These are phyloP conservation scores for Dendrocopos noguchii DNA, from an alignment of 2,113 vertebrate genomes.

Conservation along the genomic window DNA sequence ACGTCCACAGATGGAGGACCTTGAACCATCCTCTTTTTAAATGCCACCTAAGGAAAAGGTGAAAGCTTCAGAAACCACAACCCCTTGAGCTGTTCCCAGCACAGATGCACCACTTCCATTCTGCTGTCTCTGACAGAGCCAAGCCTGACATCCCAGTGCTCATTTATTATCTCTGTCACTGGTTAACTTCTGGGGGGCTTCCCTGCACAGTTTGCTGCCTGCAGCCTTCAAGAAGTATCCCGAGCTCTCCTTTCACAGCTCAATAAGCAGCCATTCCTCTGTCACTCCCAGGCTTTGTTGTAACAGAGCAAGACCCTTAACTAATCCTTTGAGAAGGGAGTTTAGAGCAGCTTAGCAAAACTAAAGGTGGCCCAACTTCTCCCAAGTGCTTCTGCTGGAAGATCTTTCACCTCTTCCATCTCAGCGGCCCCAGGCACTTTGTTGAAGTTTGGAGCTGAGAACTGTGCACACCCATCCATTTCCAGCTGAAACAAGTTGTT, in stretches of 20 bases:
- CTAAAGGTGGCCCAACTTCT: background rate
- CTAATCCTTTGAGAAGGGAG: background rate
- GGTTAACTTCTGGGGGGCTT: background rate
- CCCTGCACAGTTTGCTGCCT: background rate
- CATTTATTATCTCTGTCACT: background rate
- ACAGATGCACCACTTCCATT: background rate
- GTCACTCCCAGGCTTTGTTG: background rate
- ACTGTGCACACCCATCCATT: background rate
- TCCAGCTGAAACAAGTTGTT: constrained; percentile 28
- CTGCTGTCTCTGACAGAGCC: background rate
- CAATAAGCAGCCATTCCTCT: background rate
- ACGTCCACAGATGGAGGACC: accelerated
- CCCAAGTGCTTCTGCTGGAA: background rate
- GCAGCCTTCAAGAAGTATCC: background rate
- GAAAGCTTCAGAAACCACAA: background rate
- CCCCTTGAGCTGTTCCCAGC: background rate
- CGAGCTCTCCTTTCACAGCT: background rate
- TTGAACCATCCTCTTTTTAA: background rate
- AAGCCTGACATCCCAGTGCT: background rate
- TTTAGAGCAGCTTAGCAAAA: background rate
- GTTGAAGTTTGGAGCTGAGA: background rate
- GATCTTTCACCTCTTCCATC: background rate
- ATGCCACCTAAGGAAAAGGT: background rate
- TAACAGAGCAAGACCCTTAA: background rate
- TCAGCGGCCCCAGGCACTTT: accelerated